Conservation (phyloP, 2,113 vertebrate species). For the Rhinolophus sinicus region DNA sequence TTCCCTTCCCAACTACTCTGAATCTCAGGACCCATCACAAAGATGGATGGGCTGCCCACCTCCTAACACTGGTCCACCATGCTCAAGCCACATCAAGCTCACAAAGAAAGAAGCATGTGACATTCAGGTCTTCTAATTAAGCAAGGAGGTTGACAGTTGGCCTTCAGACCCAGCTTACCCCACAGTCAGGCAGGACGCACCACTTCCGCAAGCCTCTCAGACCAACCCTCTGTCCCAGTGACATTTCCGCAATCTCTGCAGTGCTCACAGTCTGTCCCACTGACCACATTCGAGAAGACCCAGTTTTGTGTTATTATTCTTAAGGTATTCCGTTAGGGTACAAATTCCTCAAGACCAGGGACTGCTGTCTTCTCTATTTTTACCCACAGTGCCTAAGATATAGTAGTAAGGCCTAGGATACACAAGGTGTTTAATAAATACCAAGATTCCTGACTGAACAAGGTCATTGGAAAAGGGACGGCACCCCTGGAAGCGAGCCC, state of each 20-base stretch:
- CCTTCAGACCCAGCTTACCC: neutral
- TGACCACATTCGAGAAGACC: neutral
- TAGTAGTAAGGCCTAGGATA: neutral
- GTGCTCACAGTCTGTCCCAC: neutral
- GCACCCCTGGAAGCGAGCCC: neutral
- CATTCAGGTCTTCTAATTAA: neutral
- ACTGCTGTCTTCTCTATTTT: conserved; percentile 12
- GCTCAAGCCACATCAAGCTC: neutral
- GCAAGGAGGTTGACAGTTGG: neutral
- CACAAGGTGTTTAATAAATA: neutral
- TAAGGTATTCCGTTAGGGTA: conserved; percentile 13
- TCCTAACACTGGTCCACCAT: neutral
- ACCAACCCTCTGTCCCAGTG: neutral
- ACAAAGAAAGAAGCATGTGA: neutral
- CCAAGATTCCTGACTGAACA: neutral
- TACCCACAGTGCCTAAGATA: neutral
- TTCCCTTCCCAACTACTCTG: conserved; percentile 26
- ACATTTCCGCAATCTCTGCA: neutral
- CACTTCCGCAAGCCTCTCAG: neutral
- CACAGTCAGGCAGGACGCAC: neutral
- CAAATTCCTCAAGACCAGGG: conserved; percentile 20
- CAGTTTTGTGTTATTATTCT: neutral
- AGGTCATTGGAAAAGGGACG: neutral
- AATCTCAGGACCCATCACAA: neutral
- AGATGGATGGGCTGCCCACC: neutral